Evolutionary conservation across 64 coral and sea anemone species (phyloP).

Genomic region (Stichodactyla mertensii): DNA sequence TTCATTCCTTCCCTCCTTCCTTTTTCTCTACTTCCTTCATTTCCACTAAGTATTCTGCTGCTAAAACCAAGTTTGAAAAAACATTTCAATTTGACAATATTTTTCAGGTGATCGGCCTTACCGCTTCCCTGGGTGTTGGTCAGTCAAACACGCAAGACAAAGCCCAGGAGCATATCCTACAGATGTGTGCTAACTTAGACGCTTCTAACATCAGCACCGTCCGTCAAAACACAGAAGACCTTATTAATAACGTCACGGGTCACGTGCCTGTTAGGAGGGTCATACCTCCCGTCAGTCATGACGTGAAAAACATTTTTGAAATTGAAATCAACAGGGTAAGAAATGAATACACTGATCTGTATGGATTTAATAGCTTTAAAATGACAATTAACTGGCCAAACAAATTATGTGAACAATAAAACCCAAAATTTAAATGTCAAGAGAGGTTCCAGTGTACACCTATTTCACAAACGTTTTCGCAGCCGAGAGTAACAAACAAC

Average conservation of each 20-base stretch:
- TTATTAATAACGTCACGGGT: conserved; percentile 38
- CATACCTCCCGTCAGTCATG: not conserved
- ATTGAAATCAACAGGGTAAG: not conserved
- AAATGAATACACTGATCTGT: not conserved
- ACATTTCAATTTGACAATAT: conserved; percentile 1
- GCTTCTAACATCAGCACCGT: conserved; percentile 61
- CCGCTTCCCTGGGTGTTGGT: conserved; percentile 67
- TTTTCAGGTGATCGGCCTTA: conserved; percentile 66
- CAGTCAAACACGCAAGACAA: conserved; percentile 37
- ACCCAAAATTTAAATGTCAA: no score
- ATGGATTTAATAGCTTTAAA: no score
- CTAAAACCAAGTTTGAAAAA: not conserved
- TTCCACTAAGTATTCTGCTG: no score
- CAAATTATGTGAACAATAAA: no score
- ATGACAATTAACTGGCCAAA: no score
- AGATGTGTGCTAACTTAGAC: conserved; percentile 76
- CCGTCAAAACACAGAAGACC: conserved; percentile 19
- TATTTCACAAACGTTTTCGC: no score
- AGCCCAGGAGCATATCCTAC: conserved; percentile 56
- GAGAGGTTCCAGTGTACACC: no score
- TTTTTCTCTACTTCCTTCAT: no score
- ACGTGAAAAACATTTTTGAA: conserved; percentile 12
- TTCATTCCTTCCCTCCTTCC: no score
- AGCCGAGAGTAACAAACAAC: no score
- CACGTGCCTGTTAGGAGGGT: conserved; percentile 20